Evolutionary conservation across 2,797 vertebrate genomes (phyloP).

Genomic region (Sebastes aleutianus): DNA sequence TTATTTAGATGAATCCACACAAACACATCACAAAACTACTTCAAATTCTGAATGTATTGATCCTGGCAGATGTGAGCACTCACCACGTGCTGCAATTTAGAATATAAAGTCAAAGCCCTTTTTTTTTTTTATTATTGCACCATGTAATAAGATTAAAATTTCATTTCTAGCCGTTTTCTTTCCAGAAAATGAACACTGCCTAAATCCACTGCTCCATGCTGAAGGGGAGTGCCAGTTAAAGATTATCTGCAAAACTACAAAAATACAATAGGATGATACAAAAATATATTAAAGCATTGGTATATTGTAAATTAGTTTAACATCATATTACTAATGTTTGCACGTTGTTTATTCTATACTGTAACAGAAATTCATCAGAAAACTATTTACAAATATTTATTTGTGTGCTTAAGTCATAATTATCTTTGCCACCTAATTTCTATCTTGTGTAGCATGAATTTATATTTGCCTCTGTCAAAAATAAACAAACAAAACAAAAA

Average conservation of each 20-base stretch:
- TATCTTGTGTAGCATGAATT: neutral
- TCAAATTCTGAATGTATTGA: constrained; percentile 68
- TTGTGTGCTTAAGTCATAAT: neutral
- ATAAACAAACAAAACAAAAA: neutral
- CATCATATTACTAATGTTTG: neutral
- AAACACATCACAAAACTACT: constrained; percentile 67
- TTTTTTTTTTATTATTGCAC: neutral
- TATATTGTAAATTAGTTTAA: neutral
- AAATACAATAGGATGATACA: neutral
- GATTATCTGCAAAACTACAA: neutral
- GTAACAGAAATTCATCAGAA: neutral
- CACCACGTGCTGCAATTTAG: constrained; percentile 38
- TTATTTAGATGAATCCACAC: constrained; percentile 75
- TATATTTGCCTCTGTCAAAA: neutral
- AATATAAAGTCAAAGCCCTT: constrained; percentile 24
- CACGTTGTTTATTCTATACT: neutral
- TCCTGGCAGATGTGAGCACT: constrained; percentile 51
- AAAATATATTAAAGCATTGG: neutral
- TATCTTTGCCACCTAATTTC: neutral
- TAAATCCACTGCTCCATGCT: neutral
- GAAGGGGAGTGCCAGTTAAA: neutral
- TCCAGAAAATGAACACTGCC: neutral
- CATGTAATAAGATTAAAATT: constrained; percentile 9
- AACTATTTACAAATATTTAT: neutral
- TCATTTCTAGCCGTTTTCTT: constrained; percentile 23